Percentiles rank a stretch among this genome's conserved stretches.
Conservation (phyloP, 2,888 invertebrate genomes). For the Melanotus villosus region DNA sequence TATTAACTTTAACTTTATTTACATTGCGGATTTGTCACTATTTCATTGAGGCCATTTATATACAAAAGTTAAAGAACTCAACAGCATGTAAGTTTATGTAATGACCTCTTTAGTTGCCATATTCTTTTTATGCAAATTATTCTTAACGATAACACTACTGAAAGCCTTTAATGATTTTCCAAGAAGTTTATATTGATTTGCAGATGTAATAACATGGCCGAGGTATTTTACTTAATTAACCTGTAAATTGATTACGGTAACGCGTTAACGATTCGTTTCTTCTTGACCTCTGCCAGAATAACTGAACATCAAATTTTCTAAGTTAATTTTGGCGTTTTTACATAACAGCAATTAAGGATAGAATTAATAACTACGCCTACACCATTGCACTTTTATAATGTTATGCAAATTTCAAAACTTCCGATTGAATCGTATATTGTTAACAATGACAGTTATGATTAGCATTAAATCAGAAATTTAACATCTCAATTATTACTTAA, state of each 20-base stretch:
- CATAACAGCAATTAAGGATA: too few species aligned
- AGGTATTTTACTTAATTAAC: neutral
- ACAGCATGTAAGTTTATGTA: neutral
- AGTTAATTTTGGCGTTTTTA: too few species aligned
- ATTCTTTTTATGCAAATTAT: neutral
- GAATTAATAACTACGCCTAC: too few species aligned
- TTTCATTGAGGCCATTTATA: neutral
- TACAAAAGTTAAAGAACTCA: neutral
- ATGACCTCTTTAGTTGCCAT: neutral
- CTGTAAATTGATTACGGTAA: neutral
- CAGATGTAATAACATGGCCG: neutral
- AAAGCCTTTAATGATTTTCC: too few species aligned
- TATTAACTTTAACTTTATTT: constrained; percentile 9
- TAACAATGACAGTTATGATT: too few species aligned
- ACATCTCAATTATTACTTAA: too few species aligned
- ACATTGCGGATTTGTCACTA: constrained; percentile 2
- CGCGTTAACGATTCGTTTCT: too few species aligned
- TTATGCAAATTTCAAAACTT: constrained; percentile 6
- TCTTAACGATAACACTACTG: neutral
- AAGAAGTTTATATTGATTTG: too few species aligned
- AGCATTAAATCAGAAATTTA: too few species aligned
- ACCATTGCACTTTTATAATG: neutral
- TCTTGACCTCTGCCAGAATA: too few species aligned
- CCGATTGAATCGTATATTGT: constrained; percentile 23
- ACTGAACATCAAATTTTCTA: too few species aligned